phyloP scores from a whole-genome alignment of 2,797 vertebrate genomes.

The Mastacembelus armatus region DNA sequence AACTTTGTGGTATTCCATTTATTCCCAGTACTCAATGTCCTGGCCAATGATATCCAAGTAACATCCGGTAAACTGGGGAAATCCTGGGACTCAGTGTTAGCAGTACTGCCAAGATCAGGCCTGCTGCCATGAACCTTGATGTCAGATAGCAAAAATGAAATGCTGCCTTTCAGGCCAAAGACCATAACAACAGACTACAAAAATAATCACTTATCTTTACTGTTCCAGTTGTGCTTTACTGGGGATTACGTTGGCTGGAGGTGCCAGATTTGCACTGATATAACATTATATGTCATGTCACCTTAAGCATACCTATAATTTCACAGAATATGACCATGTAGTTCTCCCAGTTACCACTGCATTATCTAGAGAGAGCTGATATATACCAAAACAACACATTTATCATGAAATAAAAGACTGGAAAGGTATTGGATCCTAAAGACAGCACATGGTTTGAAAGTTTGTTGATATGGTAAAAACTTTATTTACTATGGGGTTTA shows the following conservation, averaged over 20 bases:
- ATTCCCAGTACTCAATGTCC: conserved; percentile 79
- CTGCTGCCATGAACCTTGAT: conserved; percentile 70
- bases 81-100: conserved; percentile 72
- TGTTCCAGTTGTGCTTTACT: conserved; percentile 30
- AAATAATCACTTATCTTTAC: conserved; percentile 52
- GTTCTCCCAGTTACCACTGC: background rate
- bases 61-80: conserved; percentile 74
- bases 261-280: conserved; percentile 21
- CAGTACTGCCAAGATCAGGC: conserved; percentile 63
- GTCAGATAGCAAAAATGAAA: conserved; percentile 70
- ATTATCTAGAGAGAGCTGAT: background rate
- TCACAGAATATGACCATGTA: background rate
- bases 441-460: background rate
- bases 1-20: conserved; percentile 74
- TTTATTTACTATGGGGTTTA: background rate
- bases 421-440: background rate
- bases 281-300: conserved; percentile 4
- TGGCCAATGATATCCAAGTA: conserved; percentile 73
- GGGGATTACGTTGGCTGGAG: conserved; percentile 8
- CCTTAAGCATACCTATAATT: too few species aligned
- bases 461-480: background rate
- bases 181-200: conserved; percentile 34
- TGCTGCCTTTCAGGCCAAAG: conserved; percentile 46
- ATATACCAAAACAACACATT: background rate
- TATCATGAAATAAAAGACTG: background rate